Conservation (phyloP, 2,797 vertebrate species). For the Coccyzus lansbergi region DNA sequence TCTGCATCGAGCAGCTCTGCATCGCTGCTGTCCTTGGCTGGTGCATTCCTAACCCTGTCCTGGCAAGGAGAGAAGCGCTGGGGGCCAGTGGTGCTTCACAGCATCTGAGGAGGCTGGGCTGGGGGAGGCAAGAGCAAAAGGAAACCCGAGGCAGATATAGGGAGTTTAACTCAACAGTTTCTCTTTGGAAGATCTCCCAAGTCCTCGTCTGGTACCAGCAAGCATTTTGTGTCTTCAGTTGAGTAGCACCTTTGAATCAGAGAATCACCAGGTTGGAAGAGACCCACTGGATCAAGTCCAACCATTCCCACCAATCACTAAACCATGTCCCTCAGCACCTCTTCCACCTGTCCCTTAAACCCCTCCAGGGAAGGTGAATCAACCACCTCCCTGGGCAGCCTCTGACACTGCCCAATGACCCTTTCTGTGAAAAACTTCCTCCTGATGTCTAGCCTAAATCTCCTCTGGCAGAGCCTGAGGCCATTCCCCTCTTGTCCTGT, state of each 20-base stretch:
- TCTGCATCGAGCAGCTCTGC: background rate
- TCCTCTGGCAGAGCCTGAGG: no score
- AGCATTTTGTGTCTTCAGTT: background rate
- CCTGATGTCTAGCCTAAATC: no score
- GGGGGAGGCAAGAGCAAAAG: background rate
- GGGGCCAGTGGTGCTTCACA: background rate
- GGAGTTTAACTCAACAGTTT: background rate
- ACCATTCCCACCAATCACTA: no score
- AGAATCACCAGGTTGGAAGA: no score
- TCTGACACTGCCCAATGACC: no score
- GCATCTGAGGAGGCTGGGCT: background rate
- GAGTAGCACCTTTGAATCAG: background rate
- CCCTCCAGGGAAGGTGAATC: no score
- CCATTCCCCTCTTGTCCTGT: no score
- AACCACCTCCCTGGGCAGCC: no score
- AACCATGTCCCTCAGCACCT: no score
- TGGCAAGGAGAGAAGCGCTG: rapidly evolving
- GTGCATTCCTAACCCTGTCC: background rate
- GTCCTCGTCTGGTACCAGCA: background rate
- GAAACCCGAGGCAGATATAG: rapidly evolving
- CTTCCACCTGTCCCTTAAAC: no score
- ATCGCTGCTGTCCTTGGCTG: background rate
- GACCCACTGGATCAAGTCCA: no score
- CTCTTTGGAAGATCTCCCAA: background rate
- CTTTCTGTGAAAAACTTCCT: no score